Base-by-base conservation (phyloP, 2,797 vertebrate species). In the Periparus ater region DNA sequence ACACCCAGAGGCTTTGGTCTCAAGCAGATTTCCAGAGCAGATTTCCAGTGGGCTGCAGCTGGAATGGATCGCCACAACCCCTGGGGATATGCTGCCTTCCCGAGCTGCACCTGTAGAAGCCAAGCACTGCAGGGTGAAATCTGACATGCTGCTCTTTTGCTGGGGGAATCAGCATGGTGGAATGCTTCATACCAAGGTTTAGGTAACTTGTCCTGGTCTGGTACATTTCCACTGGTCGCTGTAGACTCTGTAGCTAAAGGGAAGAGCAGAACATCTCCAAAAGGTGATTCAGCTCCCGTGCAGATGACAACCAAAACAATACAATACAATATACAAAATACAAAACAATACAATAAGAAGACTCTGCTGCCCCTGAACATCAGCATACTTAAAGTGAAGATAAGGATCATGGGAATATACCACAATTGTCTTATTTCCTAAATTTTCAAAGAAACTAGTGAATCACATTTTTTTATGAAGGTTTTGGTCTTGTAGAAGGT, bases 61-160 rank as follows among this genome's bases (percentile, higher is more conserved):
- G 36, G 27, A 70, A 74, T 0, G 2, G 40, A 42, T 23, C 60
- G 30, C 16, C 4, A 1, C 17, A 17, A 9, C 30, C 21, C 0
- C 0, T 47, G 19, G 54, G 51, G 51, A 16, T n/a, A 10, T 3
- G 8, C 18, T 3, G 8, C 27, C n/a, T 78, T 84, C 65, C 71
- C 2, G 3, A 76, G 17, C 51, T 61, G 29, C 3, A 5, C 17
- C 29, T 54, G 44, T 38, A 29, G 23, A 68, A 65, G 32, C 22
- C 40, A 85, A 73, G 17, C 13, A 17, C 34, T 16, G 23, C 42
- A 60, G 73, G 42, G 26, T 18, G 26, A 45, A 67, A 67, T n/a
- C 23, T 3, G 0, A 82, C 87, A 84, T n/a, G 26, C 4, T 57
- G 72, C 6, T 1, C 0, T 27, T 32, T 60, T 27, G 2, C 30